phyloP scores from a whole-genome alignment of 2,113 vertebrate species.

The Sphyrna mokarran region DNA sequence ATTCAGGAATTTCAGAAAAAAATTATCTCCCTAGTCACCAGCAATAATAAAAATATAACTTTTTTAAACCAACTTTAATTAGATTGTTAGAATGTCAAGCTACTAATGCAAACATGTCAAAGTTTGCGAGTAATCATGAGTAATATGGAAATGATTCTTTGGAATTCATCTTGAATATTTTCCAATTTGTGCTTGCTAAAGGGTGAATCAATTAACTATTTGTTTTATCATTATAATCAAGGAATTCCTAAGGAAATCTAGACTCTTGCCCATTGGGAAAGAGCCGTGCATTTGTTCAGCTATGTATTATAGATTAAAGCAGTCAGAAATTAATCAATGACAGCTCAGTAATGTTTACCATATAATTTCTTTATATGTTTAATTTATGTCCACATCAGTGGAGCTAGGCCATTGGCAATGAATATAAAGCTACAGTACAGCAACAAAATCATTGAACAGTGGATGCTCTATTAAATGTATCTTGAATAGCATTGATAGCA shows the following conservation, averaged over 20 bases:
- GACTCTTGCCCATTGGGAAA: not conserved
- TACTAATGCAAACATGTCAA: not conserved
- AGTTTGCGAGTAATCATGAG: constrained; percentile 5
- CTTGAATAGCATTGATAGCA: not conserved
- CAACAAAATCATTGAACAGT: not conserved
- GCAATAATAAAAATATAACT: not conserved
- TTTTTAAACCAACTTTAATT: not conserved
- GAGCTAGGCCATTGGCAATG: not conserved
- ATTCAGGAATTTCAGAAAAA: not conserved
- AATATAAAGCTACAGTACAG: not conserved
- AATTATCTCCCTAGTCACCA: not conserved
- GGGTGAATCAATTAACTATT: constrained; percentile 28
- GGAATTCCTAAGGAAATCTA: not conserved
- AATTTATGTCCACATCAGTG: not conserved
- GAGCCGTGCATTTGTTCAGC: not conserved
- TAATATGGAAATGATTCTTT: not conserved
- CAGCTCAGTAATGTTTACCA: not conserved
- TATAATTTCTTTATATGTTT: not conserved
- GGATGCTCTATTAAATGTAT: not conserved
- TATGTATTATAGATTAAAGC: not conserved
- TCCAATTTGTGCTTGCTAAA: not conserved
- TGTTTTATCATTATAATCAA: not conserved
- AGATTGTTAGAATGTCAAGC: not conserved
- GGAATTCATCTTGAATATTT: constrained; percentile 1
- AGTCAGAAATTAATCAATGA: constrained; percentile 10